Evolutionary conservation across 2,888 invertebrate species (phyloP), one percentile per base, ranked within the genome.

Genomic region (Chydorus sphaericus): DNA sequence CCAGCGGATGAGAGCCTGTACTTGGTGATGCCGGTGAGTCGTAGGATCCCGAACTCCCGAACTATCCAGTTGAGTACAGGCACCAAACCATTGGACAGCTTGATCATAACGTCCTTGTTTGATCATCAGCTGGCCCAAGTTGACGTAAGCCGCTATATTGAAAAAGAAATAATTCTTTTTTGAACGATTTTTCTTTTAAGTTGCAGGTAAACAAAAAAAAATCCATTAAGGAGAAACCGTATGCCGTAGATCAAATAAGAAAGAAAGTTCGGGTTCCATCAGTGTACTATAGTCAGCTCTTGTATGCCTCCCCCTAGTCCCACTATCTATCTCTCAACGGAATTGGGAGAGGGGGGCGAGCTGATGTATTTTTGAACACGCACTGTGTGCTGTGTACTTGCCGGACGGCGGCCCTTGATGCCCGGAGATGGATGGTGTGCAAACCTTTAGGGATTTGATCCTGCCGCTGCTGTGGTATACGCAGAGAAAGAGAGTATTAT

Each of bases 1-100:
- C 37, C 73, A 66, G 62, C 75, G 73, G 64, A 73, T 73, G 18
- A 73, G 66, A 51, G 73, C 73, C 1, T 74, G 71, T 28, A 72
- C 70, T 63, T 72, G 71, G 30, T 74, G 72, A 52, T 65, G 65
- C 59, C 71, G 71, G 62, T 75, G 74, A 28, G 71, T 67, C 39
- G 70, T 66, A 2, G 73, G 73, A 59, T 75, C 75, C 62, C 74
- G 74, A 49, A 74, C 63, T 3, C 71, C 71, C 3, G 69, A 65
- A 5, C 69, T 71, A 61, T 74, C 73, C 33, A 74, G 65, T 31
- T 68, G 65, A n/a, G 73, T 66, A 62, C 73, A 73, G 38, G 69
- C 67, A 4, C 66, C 62, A 61, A 73, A 72, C 23, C 71, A 68
- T 63, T 68, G 65, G 37, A 67, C 67, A 6, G 75, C 73, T 57